Evolutionary conservation across 2,113 vertebrate genomes (phyloP), one percentile per base, ranked within the genome.

Genomic region (Xiphophorus hellerii): DNA sequence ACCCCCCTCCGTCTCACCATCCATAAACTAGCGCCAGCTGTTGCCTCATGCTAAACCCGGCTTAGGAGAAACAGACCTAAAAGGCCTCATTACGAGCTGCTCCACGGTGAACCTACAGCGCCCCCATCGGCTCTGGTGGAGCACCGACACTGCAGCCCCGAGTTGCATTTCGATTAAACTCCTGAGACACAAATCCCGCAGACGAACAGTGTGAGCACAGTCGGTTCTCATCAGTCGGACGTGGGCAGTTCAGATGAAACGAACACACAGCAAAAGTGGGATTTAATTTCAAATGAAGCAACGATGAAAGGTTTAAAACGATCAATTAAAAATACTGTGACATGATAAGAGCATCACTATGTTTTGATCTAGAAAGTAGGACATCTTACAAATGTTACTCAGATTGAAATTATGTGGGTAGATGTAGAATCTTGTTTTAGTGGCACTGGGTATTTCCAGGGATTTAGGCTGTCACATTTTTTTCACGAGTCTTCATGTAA

Each of bases 11-110:
- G 70, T 58, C 72, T 68, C 76, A 76, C 80, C 76, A 60, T 80
- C 87, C 71, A 89, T 85, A 89, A 90, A 92, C 84, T 88, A 81
- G 77, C 84, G 88, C 85, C 94, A 93, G 91, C 92, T 92, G 93
- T 92, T 93, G 84, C 82, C 84, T 86, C 5, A 22, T 15, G 84
- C 76, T 92, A 92, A 93, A 87, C 75, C 88, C 87, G 7, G 87
- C 81, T 90, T 88, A 91, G 82, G 74, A 79, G 90, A 92, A 84
- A 93, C 51, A 14, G 89, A 93, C 72, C 89, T 92, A 92, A 93
- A 89, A 72, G 85, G 82, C 78, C 89, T 78, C 79, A 85, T 87
- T 76, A 77, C 62, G 72, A 70, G 66, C 2, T 10, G 65, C 73
- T 76, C 31, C 69, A 83, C 31, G 37, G 75, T 76, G 90, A 58